Evolutionary conservation across 2,888 invertebrate species (phyloP).

Genomic region (Melanchra persicariae): DNA sequence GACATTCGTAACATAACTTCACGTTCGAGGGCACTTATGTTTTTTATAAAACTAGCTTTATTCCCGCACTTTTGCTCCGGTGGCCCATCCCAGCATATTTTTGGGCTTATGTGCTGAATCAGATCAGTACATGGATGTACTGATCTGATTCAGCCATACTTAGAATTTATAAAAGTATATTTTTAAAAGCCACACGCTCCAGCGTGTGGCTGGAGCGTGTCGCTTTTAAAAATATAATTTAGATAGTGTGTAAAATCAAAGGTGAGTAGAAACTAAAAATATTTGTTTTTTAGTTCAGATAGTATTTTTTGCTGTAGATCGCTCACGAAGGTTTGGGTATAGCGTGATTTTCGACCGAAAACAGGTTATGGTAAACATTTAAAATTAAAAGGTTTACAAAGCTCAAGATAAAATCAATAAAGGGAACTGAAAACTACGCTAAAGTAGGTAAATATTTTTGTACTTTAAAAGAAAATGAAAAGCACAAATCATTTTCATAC

Average conservation of each 20-base stretch:
- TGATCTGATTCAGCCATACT: too few relatives aligned
- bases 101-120: too few relatives aligned
- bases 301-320: not conserved
- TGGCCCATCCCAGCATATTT: not conserved
- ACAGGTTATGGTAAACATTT: conserved; percentile 19
- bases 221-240: too few relatives aligned
- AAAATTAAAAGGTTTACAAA: not conserved
- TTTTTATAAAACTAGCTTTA: not conserved
- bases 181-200: too few relatives aligned
- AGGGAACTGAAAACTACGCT: not conserved
- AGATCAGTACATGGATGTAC: too few relatives aligned
- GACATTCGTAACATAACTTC: conserved; percentile 9
- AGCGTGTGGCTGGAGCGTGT: too few relatives aligned
- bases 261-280: not conserved
- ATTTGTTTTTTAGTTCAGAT: not conserved
- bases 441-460: not conserved
- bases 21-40: not conserved
- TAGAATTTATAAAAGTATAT: too few relatives aligned
- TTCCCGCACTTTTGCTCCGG: not conserved
- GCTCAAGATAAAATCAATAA: not conserved
- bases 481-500: conserved; percentile 8
- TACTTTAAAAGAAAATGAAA: not conserved
- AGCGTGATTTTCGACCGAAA: conserved; percentile 3
- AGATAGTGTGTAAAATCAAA: too few relatives aligned
- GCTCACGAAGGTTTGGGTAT: not conserved